Base-by-base conservation (phyloP, 2,113 vertebrate species). In the Gasterosteus aculeatus region DNA sequence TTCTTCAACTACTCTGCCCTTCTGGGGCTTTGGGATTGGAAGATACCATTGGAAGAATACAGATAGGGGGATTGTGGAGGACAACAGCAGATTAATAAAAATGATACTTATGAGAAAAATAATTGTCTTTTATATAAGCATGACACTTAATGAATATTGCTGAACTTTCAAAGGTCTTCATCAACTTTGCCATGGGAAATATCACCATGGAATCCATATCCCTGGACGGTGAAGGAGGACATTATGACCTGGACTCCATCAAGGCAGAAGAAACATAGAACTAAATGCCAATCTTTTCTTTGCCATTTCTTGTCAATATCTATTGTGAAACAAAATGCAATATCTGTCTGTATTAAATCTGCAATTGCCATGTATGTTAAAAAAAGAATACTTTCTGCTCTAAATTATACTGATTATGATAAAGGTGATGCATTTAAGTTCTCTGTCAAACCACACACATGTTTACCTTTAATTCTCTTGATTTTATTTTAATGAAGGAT, bases 161-260 rank as follows among this genome's bases (percentile, higher is more conserved):
- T 84, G 33, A 78, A 71, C 31, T 51, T 57, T 75, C 41, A 56
- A 67, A 98, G 98, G 97, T 98, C 89, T 99, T 98, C 91, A 98
- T 98, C 92, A 96, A 98, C 92, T 99, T 99, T 77, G 97, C 97
- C 73, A 95, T 95, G 94, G 96, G 92, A 46, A 94, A 88, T 10
- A 89, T 83, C 42, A 92, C 92, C 63, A 83, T 85, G 80, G 90
- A 92, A 26, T 74, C 74, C 38, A 42, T 76, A 46, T 74, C 80
- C 16, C 10, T 86, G 35, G 16, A 82, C 14, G 59, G n/a, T 3
- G 80, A 90, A 19, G 85, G 88, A 1, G 87, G 87, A 15, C 5
- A 1, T 7, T 83, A 87, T 31, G 70, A 62, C 65, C 75, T 85
- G 11, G 77, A 59, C 81, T 81, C 78, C 62, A 78, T 86, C 60